Evolutionary conservation across 1,140 invertebrate species (phyloP).

Genomic region (Solenopsis invicta): DNA sequence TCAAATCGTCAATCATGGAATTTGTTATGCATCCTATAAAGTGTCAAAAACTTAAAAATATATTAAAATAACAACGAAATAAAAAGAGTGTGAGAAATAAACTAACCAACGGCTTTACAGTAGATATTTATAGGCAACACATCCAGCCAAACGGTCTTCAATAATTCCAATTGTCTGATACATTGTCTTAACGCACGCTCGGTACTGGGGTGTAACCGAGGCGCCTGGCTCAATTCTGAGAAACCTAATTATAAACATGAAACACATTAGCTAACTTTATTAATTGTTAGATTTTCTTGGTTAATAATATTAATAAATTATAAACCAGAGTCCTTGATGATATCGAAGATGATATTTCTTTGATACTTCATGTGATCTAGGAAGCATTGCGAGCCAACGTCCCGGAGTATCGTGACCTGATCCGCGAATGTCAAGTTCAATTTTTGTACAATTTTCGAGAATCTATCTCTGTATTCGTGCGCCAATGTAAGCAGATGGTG

Average conservation of each 20-base stretch:
- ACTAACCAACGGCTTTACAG: slow-evolving; percentile 88
- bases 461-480: slow-evolving; percentile 87
- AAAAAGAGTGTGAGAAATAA: neutral
- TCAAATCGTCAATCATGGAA: slow-evolving; percentile 89
- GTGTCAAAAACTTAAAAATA: slow-evolving; percentile 31
- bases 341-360: slow-evolving; percentile 91
- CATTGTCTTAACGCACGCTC: slow-evolving; percentile 93
- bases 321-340: slow-evolving; percentile 91
- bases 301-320: neutral
- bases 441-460: slow-evolving; percentile 84
- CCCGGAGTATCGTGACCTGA: slow-evolving; percentile 87
- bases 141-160: slow-evolving; percentile 95
- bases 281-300: neutral
- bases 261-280: neutral
- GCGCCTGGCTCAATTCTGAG: slow-evolving; percentile 85
- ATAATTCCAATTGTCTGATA: slow-evolving; percentile 93
- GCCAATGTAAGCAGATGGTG: slow-evolving; percentile 91
- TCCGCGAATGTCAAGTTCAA: slow-evolving; percentile 88
- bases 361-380: slow-evolving; percentile 92
- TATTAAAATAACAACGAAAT: neutral
- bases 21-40: slow-evolving; percentile 88
- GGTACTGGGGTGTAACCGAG: slow-evolving; percentile 88
- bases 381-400: slow-evolving; percentile 90
- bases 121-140: slow-evolving; percentile 92
- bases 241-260: slow-evolving; percentile 87